Evolutionary conservation across 2,113 vertebrate genomes (phyloP).

Genomic region (Arothron firmamentum): DNA sequence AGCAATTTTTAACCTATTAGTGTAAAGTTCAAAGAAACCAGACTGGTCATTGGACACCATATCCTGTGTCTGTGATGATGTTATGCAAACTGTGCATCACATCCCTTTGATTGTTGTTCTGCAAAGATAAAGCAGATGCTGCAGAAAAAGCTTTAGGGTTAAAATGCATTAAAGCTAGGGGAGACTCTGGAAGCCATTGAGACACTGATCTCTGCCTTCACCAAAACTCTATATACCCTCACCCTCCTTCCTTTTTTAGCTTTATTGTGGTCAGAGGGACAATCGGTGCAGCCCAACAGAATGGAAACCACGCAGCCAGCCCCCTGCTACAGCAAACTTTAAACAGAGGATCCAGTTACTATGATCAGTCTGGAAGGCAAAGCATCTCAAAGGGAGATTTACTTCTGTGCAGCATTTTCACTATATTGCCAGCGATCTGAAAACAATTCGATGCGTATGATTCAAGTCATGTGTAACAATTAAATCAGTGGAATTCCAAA

Average conservation of each 20-base stretch:
- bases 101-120: slow-evolving; percentile 34
- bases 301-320: slow-evolving; percentile 68
- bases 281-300: slow-evolving; percentile 68
- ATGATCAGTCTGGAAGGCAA: slow-evolving; percentile 47
- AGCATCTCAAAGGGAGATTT: slow-evolving; percentile 53
- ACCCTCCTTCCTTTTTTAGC: slow-evolving; percentile 52
- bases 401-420: slow-evolving; percentile 34
- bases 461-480: slow-evolving; percentile 21
- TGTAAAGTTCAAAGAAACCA: slow-evolving; percentile 28
- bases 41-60: slow-evolving; percentile 32
- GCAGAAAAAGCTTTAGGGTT: slow-evolving; percentile 44
- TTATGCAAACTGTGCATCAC: slow-evolving; percentile 31
- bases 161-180: slow-evolving; percentile 39
- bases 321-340: slow-evolving; percentile 63
- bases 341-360: slow-evolving; percentile 71
- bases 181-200: slow-evolving; percentile 65
- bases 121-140: slow-evolving; percentile 37
- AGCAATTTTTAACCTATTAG: slow-evolving; percentile 31
- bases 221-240: slow-evolving; percentile 43
- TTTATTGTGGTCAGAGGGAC: slow-evolving; percentile 74
- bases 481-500: slow-evolving; percentile 26
- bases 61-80: slow-evolving; percentile 37
- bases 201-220: slow-evolving; percentile 58
- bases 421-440: slow-evolving; percentile 33
- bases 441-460: slow-evolving; percentile 35